Evolutionary conservation across 2,888 invertebrate genomes (phyloP), one percentile per base, ranked within the genome.

Genomic region (Shargacucullia verbasci): DNA sequence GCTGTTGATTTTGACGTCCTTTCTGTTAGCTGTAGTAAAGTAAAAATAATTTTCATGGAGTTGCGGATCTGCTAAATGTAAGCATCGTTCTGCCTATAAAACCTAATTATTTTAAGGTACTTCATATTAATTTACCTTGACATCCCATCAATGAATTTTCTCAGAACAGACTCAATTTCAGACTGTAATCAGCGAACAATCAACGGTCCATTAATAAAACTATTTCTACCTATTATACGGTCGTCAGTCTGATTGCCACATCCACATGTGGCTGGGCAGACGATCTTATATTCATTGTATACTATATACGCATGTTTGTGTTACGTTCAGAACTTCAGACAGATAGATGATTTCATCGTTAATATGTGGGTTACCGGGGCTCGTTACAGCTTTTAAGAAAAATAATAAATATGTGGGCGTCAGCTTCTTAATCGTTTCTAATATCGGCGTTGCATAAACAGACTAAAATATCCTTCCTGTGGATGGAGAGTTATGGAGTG

Each of bases 331-430:
- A n/a, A 44, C 33, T 49, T 50, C 25, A 46, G 52, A 63, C 53
- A 56, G 55, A 68, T 68, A 60, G 56, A 68, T 76, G 67, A 68
- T 68, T 70, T 73, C 71, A 69, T 67, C 72, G 55, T 68, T 63
- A 66, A 55, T 35, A 79, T 79, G 64, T 79, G 44, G 79, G 78
- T 75, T 71, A 79, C 55, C 50, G 61, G 77, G 61, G 46, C 60
- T 57, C 58, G 58, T 50, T 50, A 60, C 54, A 65, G 70, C 72
- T 73, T 70, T 73, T 66, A 69, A 38, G n/a, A 46, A 48, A 60
- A 70, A 75, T 64, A 70, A 75, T 62, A 73, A 75, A 66, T 70
- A 61, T 53, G 41, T 48, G 56, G 64, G 56, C 68, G 64, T 68
- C 55, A 40, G 35, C 56, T 15, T 48, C 59, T 59, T 63, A 57